These are phyloP conservation scores for Coptodon bakossiorum DNA, from an alignment of 2,113 vertebrate genomes.

Conservation along the genomic window DNA sequence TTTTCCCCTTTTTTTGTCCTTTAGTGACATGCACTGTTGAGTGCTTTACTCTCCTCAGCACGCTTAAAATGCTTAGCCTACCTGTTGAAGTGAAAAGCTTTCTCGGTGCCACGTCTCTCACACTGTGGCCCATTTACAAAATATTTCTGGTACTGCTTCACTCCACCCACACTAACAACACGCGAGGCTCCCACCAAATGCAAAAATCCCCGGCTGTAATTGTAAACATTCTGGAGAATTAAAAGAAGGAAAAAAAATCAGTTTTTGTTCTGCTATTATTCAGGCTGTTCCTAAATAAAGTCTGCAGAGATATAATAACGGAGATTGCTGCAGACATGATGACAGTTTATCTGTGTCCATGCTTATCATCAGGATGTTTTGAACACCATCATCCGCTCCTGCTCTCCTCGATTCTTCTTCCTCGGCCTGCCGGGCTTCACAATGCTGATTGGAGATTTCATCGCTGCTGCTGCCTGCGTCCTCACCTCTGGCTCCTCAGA, in stretches of 20 bases:
- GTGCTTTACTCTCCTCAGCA: constrained; percentile 7
- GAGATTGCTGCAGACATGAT: neutral
- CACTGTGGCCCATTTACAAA: neutral
- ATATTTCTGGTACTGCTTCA: neutral
- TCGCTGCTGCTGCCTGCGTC: constrained; percentile 79
- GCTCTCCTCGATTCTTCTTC: constrained; percentile 91
- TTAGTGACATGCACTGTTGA: constrained; percentile 13
- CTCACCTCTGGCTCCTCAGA: constrained; percentile 77
- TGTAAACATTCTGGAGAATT: neutral
- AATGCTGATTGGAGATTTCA: constrained; percentile 89
- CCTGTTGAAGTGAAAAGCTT: constrained; percentile 27
- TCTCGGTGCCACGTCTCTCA: neutral
- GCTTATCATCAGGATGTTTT: constrained; percentile 81
- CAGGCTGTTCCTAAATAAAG: neutral
- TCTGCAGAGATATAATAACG: neutral
- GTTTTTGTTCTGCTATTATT: neutral
- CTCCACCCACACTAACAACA: neutral
- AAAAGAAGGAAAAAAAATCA: fast-evolving
- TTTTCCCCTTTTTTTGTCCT: fast-evolving
- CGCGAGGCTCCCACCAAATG: neutral
- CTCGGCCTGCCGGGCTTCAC: constrained; percentile 92
- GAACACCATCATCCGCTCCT: constrained; percentile 87
- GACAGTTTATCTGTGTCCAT: neutral
- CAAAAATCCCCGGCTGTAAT: neutral
- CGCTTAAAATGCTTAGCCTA: constrained; percentile 20